Percentiles rank a stretch among this genome's conserved stretches.
Evolutionary conservation across 2,113 vertebrate species (phyloP).

Genomic region (Mirounga angustirostris): DNA sequence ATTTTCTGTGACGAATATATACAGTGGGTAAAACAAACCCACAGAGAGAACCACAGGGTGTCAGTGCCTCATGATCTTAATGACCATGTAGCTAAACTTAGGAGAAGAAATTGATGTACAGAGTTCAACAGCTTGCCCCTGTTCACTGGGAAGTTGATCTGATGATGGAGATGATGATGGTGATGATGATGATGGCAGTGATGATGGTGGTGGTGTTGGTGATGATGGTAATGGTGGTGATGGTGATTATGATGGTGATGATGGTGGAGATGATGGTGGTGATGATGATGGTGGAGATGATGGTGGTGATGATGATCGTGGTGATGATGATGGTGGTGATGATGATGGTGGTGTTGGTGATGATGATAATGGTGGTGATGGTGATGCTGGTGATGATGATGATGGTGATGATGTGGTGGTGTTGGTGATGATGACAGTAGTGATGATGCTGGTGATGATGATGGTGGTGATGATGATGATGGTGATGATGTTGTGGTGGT

Average conservation of each 20-base stretch:
- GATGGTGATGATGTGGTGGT: too few relatives aligned
- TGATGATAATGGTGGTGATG: not conserved
- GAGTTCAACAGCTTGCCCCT: not conserved
- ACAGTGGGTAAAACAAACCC: not conserved
- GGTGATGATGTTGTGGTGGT: accelerated
- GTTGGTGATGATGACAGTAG: accelerated
- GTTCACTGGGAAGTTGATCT: not conserved
- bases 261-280: too few relatives aligned
- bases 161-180: not conserved
- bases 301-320: not conserved
- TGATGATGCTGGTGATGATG: not conserved
- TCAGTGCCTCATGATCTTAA: not conserved
- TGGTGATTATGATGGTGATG: not conserved
- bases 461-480: not conserved
- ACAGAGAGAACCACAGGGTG: not conserved
- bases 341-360: too few relatives aligned
- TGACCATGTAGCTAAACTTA: not conserved
- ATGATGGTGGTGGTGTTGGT: accelerated
- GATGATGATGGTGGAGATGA: not conserved
- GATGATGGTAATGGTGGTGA: too few relatives aligned
- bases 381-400: not conserved
- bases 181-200: too few relatives aligned
- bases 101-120: not conserved
- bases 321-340: not conserved
- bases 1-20: not conserved